Base-by-base conservation (phyloP, 2,113 vertebrate genomes). In the Rhombomys opimus region DNA sequence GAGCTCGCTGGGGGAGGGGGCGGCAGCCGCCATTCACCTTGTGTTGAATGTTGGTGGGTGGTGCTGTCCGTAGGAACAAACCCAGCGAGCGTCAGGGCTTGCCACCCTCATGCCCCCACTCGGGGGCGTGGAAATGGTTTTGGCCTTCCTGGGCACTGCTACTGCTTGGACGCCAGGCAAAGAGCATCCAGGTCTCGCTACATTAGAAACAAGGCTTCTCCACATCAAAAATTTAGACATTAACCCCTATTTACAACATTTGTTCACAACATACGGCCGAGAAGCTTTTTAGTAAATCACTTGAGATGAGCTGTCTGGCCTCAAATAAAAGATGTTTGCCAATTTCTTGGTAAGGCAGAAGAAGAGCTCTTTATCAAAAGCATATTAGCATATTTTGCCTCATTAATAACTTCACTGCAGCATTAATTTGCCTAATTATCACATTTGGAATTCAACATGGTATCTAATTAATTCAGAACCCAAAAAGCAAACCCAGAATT, bases 371-470 rank as follows among this genome's bases (percentile, higher is more conserved):
- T 98, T 99, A 99, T 98, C 93, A 11, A 98, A 99, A 98, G 96
- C 97, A 96, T 98, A 99, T 99, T 99, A 99, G 98, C 99, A 99
- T 99, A 99, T 98, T 99, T 98, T 98, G 94, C 98, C 98, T 99
- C 98, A 98, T 99, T 99, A 99, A 99, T 99, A 99, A 98, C 97
- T 98, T 98, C 97, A 97, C 98, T 98, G 98, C 97, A 98, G 99
- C 98, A 98, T 99, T 99, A 99, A 99, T 98, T 98, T 98, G 96
- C 98, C 98, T 99, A 99, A 99, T 99, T 98, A 99, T 98, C 98
- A 75, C 98, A 98, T 98, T 99, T 98, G 97, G 96, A 98, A 99
- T 99, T 99, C 98, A 99, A 98, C 98, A 98, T 98, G 97, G 98
- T 97, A 98, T 96, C 97, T 99, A 98, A 99, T 99, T 98, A 99